These are phyloP conservation scores for Camponotus pennsylvanicus DNA, from an alignment of 1,140 invertebrate species.

Conservation along the genomic window DNA sequence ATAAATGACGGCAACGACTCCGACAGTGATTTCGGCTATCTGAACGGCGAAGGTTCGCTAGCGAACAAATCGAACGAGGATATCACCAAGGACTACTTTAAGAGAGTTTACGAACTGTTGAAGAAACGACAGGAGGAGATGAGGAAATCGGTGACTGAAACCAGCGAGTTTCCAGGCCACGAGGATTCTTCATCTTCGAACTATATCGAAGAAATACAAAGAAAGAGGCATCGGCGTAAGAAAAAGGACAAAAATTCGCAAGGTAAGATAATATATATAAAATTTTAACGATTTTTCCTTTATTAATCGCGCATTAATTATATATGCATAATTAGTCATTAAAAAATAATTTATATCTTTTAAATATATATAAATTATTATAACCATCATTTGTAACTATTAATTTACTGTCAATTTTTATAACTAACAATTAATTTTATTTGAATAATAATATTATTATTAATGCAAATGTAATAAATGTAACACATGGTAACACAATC, in stretches of 20 bases:
- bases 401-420: neutral
- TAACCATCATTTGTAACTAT: neutral
- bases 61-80: slow-evolving; percentile 78
- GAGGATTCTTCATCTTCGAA: slow-evolving; percentile 78
- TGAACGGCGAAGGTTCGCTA: slow-evolving; percentile 57
- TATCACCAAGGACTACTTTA: slow-evolving; percentile 81
- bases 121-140: slow-evolving; percentile 77
- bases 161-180: slow-evolving; percentile 32
- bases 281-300: neutral
- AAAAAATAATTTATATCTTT: slow-evolving; percentile 15
- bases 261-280: slow-evolving; percentile 72
- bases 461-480: neutral
- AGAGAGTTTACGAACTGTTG: slow-evolving; percentile 82
- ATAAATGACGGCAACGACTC: neutral
- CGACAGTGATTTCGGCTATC: slow-evolving; percentile 39
- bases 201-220: slow-evolving; percentile 70
- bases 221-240: slow-evolving; percentile 69
- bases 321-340: neutral
- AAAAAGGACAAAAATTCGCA: slow-evolving; percentile 72
- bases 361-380: neutral
- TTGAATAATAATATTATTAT: slow-evolving; percentile 13
- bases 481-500: neutral
- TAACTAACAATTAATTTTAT: neutral
- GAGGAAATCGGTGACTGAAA: slow-evolving; percentile 48
- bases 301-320: slow-evolving; percentile 1